These are phyloP conservation scores for Papilio glaucus DNA, from an alignment of 1,140 invertebrate species.

Conservation along the genomic window DNA sequence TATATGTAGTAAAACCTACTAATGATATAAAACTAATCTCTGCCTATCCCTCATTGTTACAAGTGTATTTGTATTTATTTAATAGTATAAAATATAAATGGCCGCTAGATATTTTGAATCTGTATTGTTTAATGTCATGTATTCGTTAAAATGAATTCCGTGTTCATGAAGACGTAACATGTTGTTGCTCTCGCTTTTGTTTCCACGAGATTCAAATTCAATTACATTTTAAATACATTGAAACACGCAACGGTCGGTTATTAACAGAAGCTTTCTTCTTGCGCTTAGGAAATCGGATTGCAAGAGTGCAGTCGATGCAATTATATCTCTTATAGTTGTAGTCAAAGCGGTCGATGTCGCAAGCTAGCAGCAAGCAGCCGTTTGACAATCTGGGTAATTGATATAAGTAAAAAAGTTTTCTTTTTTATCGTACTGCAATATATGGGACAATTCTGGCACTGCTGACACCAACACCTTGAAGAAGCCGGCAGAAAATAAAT, in stretches of 20 bases:
- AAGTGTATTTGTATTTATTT: too few species aligned
- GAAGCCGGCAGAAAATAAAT: too few species aligned
- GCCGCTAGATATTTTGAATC: neutral
- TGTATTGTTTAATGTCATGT: neutral
- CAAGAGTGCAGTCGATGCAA: constrained; percentile 4
- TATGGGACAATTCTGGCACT: too few species aligned
- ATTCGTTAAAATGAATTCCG: neutral
- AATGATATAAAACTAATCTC: too few species aligned
- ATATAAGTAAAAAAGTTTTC: too few species aligned
- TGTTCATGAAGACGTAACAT: constrained; percentile 1
- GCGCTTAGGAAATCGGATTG: constrained; percentile 10
- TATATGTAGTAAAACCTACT: too few species aligned
- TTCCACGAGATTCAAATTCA: neutral
- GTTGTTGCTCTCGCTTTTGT: neutral
- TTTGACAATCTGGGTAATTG: too few species aligned
- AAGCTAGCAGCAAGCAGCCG: neutral
- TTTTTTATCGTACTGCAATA: too few species aligned
- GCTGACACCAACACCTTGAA: too few species aligned
- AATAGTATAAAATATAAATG: neutral
- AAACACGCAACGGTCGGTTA: constrained; percentile 4
- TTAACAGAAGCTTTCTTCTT: constrained; percentile 32
- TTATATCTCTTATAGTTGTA: constrained; percentile 20
- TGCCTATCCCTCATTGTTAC: too few species aligned
- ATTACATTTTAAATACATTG: neutral
- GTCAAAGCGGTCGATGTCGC: neutral